These are phyloP conservation scores for Sinodicranocentrus sp. DNA, from an alignment of 2,888 invertebrate genomes.

Conservation along the genomic window DNA sequence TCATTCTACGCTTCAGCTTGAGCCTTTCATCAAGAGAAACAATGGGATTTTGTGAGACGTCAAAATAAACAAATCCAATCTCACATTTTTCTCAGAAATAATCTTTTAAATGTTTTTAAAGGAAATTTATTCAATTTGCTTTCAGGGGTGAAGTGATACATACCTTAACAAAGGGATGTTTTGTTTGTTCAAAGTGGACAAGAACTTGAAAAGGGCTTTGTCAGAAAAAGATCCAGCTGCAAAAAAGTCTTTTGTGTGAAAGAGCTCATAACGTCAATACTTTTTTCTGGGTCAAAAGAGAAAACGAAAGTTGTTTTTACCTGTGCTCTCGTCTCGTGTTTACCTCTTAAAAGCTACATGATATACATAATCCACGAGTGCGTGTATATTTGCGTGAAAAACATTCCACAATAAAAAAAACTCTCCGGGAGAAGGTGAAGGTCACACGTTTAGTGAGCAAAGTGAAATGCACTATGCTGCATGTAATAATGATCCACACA, in stretches of 20 bases:
- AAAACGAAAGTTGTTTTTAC: conserved; percentile 29
- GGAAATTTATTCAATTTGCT: no score
- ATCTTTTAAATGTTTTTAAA: no score
- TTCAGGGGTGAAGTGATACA: neutral
- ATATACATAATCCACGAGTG: no score
- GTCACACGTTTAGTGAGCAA: no score
- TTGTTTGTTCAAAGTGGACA: conserved; percentile 17
- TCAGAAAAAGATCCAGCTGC: conserved; percentile 6
- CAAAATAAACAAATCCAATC: no score
- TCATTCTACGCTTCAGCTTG: no score
- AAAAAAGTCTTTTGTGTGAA: neutral
- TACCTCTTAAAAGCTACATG: no score
- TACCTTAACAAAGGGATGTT: neutral
- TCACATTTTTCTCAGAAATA: no score
- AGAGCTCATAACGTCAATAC: neutral
- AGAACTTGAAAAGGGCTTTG: conserved; percentile 3
- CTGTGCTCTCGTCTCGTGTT: neutral
- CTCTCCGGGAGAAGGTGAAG: conserved; percentile 19
- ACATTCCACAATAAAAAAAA: neutral
- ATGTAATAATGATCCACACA: no score
- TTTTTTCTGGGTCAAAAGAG: conserved; percentile 35
- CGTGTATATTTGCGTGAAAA: neutral
- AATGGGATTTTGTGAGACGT: no score
- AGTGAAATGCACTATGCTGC: neutral
- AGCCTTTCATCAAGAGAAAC: no score